Conservation (phyloP, 2,113 vertebrate genomes). For the Castor canadensis region DNA sequence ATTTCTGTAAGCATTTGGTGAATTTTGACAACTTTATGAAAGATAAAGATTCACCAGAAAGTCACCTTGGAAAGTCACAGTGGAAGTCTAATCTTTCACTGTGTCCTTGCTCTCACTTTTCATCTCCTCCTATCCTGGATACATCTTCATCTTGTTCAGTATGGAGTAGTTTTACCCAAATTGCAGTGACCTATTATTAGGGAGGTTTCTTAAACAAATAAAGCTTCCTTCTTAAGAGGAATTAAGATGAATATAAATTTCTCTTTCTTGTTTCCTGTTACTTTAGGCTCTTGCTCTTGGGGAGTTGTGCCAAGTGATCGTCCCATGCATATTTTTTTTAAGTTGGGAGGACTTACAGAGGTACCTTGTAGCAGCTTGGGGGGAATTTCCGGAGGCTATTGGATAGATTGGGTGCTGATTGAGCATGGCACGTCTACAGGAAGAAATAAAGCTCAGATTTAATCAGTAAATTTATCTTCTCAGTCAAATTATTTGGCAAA, state of each 20-base stretch:
- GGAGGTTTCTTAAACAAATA: not conserved
- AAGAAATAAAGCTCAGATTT: not conserved
- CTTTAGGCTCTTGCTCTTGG: not conserved
- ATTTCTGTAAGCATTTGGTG: not conserved
- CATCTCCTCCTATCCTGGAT: not conserved
- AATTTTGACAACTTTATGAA: not conserved
- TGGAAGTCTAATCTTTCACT: accelerated
- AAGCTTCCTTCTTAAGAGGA: not conserved
- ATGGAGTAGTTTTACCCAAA: not conserved
- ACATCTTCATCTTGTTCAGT: not conserved
- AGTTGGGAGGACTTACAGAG: not conserved
- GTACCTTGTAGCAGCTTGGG: not conserved
- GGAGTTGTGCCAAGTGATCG: not conserved
- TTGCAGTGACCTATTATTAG: not conserved
- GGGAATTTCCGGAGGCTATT: not conserved
- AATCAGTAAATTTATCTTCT: not conserved
- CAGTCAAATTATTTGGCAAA: not conserved
- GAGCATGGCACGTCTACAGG: not conserved
- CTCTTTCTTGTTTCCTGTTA: not conserved
- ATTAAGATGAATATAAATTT: not conserved
- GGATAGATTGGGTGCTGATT: not conserved
- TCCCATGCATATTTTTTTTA: not conserved
- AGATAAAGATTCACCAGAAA: not conserved
- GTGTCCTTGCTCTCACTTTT: not conserved
- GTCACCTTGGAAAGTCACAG: not conserved